Base-by-base conservation (phyloP, 2,888 invertebrate species). In the Caenorhabditis virilis region DNA sequence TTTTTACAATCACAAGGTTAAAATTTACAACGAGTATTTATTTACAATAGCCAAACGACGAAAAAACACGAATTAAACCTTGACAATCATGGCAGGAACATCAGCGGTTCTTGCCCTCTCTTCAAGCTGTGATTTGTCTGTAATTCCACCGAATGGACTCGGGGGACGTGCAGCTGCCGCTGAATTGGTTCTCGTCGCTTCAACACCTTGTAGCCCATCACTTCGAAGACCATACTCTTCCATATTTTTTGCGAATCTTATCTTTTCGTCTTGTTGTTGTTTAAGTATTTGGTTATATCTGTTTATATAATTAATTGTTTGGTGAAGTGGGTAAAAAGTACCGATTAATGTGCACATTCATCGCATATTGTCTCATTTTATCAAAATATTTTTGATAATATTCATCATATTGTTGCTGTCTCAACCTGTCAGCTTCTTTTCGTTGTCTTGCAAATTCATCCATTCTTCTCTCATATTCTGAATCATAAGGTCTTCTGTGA, bases 331-430 rank as follows among this genome's bases (percentile, higher is more conserved):
- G n/a, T n/a, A n/a, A n/a, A n/a, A n/a, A n/a, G n/a, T n/a, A n/a
- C n/a, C 60, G 54, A 38, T 36, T 54, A 0, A 66, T 57, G 38
- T 69, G 68, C 9, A 63, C 58, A 35, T 66, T 59, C 0, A 69
- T 53, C 2, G 66, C 73, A 43, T 74, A 74, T 11, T 58, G 58
- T 13, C 62, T 45, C 73, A 74, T 69, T 49, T 64, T 38, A 45
- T 70, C 65, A 43, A 74, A 71, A 50, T 74, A 74, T n/a, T 71
- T 49, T 38, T 68, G 62, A 50, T 74, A 74, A 41, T 69, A 69
- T 26, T 56, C 52, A 51, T 74, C 69, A 47, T 54, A 43, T 27
- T 53, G 53, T 16, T 42, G 50, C 18, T 64, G 54, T 15, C 58
- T 39, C n/a, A 33, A 46, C 36, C 33, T 45, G 18, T 64, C 58